A percentile compares a stretch with the other conserved stretches of the same genome.
These are phyloP conservation scores for Anarhynchus alexandrinus DNA, from an alignment of 2,113 vertebrate genomes.

Conservation along the genomic window DNA sequence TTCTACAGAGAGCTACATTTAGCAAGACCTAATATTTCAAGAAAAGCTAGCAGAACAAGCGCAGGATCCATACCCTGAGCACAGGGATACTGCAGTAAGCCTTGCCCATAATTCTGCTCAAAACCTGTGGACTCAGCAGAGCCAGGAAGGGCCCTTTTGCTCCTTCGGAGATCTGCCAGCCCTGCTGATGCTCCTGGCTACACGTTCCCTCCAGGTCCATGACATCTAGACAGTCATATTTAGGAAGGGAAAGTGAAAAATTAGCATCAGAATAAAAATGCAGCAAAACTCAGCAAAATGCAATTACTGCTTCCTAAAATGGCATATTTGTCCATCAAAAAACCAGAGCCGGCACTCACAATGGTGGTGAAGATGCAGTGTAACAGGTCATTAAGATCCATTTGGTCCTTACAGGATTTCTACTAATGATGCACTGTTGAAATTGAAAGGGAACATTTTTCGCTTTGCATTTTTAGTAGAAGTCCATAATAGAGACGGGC, in stretches of 20 bases:
- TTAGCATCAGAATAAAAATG: background rate
- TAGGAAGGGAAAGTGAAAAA: background rate
- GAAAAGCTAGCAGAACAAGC: background rate
- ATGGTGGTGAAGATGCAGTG: background rate
- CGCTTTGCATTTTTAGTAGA: background rate
- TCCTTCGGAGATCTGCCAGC: background rate
- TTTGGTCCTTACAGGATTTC: background rate
- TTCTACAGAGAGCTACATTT: background rate
- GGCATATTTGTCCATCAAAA: background rate
- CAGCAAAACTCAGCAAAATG: background rate
- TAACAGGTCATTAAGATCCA: background rate
- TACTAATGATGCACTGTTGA: background rate
- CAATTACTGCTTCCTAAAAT: background rate
- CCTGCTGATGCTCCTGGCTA: background rate
- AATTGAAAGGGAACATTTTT: background rate
- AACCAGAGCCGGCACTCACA: background rate
- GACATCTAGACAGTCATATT: background rate
- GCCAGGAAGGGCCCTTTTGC: background rate
- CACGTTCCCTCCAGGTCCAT: background rate
- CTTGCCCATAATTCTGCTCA: constrained; percentile 4
- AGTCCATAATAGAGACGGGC: background rate
- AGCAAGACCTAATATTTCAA: constrained; percentile 12
- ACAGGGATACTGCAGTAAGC: background rate
- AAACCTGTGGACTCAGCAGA: constrained; percentile 19
- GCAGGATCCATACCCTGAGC: background rate